phyloP scores from a whole-genome alignment of 2,888 invertebrate species.

The Gandaritis pyraliata region DNA sequence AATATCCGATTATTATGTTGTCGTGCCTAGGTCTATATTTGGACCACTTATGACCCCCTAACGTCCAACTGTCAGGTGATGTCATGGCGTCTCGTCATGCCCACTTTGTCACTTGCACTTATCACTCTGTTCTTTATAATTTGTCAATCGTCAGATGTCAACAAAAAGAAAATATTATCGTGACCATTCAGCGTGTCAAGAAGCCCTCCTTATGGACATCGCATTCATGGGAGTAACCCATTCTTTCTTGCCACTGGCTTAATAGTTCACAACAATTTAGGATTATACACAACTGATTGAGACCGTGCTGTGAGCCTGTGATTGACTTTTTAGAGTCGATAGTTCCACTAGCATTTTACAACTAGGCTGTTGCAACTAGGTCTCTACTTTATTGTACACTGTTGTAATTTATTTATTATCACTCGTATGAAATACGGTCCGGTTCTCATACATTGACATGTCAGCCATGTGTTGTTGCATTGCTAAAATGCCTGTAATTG shows the following conservation, averaged over 20 bases:
- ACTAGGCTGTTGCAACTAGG: too few species aligned
- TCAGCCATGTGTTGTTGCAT: constrained; percentile 30
- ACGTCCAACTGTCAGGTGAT: constrained; percentile 3
- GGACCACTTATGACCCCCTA: background rate
- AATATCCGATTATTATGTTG: too few species aligned
- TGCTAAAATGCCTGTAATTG: constrained; percentile 22
- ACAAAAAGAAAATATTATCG: background rate
- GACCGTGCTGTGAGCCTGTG: too few species aligned
- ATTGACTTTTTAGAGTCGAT: too few species aligned
- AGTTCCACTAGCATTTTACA: too few species aligned
- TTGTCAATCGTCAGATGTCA: background rate
- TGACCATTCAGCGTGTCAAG: background rate
- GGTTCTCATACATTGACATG: constrained; percentile 28
- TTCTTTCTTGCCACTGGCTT: too few species aligned
- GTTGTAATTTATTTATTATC: background rate
- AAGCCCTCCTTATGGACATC: too few species aligned
- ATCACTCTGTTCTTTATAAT: constrained; percentile 1
- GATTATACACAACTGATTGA: too few species aligned
- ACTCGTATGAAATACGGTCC: background rate
- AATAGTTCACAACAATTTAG: too few species aligned
- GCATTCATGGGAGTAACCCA: too few species aligned
- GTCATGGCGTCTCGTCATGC: constrained; percentile 1
- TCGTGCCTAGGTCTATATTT: too few species aligned
- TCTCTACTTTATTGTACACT: too few species aligned
- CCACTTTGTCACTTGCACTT: constrained; percentile 11